Evolutionary conservation across 1,140 invertebrate species (phyloP).

Genomic region (Saccostrea glomerata): DNA sequence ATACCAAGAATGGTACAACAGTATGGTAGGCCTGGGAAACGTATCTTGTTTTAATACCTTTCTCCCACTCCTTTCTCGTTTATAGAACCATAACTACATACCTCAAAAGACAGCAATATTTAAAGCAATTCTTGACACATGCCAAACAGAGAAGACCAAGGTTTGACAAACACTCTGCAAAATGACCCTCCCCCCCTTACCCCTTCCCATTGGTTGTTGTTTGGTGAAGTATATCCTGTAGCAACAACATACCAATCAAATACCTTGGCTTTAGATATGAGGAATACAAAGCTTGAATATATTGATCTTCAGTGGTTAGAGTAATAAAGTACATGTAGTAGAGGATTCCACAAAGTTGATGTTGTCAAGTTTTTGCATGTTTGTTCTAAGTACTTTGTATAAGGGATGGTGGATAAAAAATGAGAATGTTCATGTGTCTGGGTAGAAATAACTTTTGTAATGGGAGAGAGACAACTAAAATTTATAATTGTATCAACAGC

Average conservation of each 20-base stretch:
- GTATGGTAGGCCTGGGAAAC: background rate
- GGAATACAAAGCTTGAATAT: background rate
- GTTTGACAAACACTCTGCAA: constrained; percentile 12
- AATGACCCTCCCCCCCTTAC: background rate
- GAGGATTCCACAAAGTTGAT: background rate
- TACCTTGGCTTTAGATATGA: background rate
- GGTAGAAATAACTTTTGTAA: background rate
- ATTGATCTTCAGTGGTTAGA: background rate
- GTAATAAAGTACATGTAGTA: background rate
- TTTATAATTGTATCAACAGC: background rate
- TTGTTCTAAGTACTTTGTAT: background rate
- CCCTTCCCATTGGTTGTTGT: background rate
- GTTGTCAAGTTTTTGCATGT: constrained; percentile 3
- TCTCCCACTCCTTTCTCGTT: background rate
- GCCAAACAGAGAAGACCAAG: constrained; percentile 21
- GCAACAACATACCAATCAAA: background rate
- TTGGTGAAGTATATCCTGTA: background rate
- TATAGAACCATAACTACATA: constrained; percentile 14
- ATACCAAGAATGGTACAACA: background rate
- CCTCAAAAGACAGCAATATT: constrained; percentile 24
- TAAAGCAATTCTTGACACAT: constrained; percentile 33
- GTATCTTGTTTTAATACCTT: background rate
- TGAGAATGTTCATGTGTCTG: background rate
- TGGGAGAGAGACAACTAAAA: background rate
- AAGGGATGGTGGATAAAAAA: background rate